A percentile compares a stretch with the other conserved stretches of the same genome.
Evolutionary conservation across 2,113 vertebrate genomes (phyloP).

Genomic region (Chloropsis cyanopogon): DNA sequence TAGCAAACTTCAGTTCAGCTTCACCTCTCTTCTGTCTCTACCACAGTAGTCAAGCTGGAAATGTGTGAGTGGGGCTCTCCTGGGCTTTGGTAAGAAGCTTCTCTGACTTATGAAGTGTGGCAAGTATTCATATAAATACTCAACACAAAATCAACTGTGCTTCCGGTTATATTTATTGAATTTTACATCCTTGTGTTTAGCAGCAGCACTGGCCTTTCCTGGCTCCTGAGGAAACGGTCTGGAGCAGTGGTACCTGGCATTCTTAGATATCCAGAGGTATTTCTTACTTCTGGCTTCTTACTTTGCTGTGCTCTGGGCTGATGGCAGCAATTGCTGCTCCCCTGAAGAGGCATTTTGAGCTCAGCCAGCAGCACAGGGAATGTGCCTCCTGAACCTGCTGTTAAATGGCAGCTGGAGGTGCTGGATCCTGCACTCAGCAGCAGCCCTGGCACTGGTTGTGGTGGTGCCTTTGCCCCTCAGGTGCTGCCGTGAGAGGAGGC

Average conservation of each 20-base stretch:
- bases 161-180: background rate
- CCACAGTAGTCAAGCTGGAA: background rate
- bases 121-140: background rate
- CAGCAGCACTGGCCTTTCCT: background rate
- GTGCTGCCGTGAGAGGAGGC: background rate
- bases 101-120: background rate
- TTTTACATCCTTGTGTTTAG: background rate
- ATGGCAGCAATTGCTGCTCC: background rate
- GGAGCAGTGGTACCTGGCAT: background rate
- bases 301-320: background rate
- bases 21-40: background rate
- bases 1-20: background rate
- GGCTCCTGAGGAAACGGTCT: background rate
- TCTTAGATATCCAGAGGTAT: background rate
- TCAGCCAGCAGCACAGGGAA: background rate
- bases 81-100: background rate
- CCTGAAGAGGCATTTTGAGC: background rate
- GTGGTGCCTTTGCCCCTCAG: background rate
- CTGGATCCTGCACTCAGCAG: background rate
- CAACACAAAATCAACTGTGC: background rate
- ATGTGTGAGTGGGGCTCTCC: background rate
- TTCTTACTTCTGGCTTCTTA: background rate
- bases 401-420: background rate
- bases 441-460: background rate
- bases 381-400: background rate